Conservation (phyloP, 1,140 invertebrate genomes). For the Bactericera cockerelli region DNA sequence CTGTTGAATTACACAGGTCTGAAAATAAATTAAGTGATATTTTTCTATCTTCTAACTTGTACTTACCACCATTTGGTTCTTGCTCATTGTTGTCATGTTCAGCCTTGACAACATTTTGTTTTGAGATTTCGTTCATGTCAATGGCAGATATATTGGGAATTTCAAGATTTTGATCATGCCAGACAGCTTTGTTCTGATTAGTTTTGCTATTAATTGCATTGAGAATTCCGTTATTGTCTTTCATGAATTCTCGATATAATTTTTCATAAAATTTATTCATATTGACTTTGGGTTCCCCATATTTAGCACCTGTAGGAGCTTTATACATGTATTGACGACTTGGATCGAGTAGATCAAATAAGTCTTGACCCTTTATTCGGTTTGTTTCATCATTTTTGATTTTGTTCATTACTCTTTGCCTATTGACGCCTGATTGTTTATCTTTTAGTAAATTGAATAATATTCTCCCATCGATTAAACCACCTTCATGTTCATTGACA, state of each 20-base stretch:
- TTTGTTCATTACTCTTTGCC: not conserved
- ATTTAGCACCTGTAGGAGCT: not conserved
- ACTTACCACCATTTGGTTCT: no score
- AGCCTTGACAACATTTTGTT: no score
- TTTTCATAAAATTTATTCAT: not conserved
- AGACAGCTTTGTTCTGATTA: not conserved
- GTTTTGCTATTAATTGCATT: not conserved
- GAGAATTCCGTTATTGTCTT: not conserved
- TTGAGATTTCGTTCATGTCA: not conserved
- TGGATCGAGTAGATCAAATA: not conserved
- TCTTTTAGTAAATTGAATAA: no score
- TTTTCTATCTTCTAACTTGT: no score
- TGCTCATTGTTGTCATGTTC: no score
- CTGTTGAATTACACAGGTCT: no score
- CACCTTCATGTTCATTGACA: no score
- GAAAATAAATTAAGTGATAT: no score
- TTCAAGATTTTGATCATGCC: slow-evolving; percentile 3
- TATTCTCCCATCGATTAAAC: no score
- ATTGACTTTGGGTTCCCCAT: not conserved
- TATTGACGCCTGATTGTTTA: no score
- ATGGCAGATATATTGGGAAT: not conserved
- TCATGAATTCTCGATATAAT: not conserved
- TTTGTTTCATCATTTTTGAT: not conserved
- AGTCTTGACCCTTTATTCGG: not conserved
- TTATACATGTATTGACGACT: not conserved